Evolutionary conservation across 2,797 vertebrate species (phyloP), one percentile per base, ranked within the genome.

Genomic region (Busarellus nigricollis): DNA sequence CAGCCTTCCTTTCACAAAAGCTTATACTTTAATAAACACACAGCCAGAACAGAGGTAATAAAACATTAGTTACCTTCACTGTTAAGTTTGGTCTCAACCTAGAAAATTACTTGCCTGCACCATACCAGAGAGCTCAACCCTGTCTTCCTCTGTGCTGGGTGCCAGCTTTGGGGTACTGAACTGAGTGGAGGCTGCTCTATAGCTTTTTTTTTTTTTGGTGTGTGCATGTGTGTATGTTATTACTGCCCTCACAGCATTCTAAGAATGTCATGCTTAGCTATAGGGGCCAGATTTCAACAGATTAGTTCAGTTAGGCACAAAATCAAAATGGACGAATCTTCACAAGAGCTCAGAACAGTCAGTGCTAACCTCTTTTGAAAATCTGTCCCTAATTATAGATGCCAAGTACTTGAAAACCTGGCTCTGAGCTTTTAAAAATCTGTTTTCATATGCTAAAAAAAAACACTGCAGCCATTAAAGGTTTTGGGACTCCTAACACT

Each of bases 261-360:
- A 84, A 79, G 73, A 91, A 93, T 33, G 25, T 21, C 58, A 79
- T 5, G 21, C 29, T 76, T 76, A 59, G 69, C 42, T 76, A 47
- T 10, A 72, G 44, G 47, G 59, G 84, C 35, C 78, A 87, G 67
- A 89, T 89, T 94, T 89, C 47, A 82, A 70, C 59, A 44, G 58
- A 96, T 66, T 69, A 92, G 54, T 90, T 89, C 74, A 86, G 70
- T 84, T 70, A 79, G 66, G 81, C 77, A 85, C 80, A 59, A 87
- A 95, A 94, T 70, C 66, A 89, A 93, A 95, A 90, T 61, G 95
- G 93, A 85, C 86, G 71, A 70, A 82, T 93, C 81, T 95, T 93
- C 85, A 57, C 54, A 73, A 87, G 44, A 70, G 78, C 83, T 92
- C 73, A 77, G 91, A 93, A 96, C 78, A 94, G 67, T 40, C 67